A percentile compares a stretch with the other conserved stretches of the same genome.
These are phyloP conservation scores for Oscheius sp. DNA, from an alignment of 2,888 invertebrate genomes.

Conservation along the genomic window DNA sequence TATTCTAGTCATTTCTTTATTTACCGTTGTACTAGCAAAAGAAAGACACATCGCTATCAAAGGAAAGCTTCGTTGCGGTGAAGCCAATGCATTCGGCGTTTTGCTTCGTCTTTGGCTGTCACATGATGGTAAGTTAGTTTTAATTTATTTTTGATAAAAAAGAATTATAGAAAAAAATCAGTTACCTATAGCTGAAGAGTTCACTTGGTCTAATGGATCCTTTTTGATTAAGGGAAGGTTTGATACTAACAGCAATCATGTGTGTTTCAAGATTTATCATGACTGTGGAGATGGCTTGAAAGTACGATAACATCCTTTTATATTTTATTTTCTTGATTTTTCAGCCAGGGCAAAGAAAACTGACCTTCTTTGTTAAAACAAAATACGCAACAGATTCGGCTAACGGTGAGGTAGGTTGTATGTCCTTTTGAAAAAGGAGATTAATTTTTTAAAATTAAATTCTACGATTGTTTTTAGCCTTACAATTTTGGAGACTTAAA, in stretches of 20 bases:
- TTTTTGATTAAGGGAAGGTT: conserved; percentile 4
- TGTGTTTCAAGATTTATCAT: conserved; percentile 35
- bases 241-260: conserved; percentile 1
- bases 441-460: neutral
- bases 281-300: conserved; percentile 56
- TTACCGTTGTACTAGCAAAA: neutral
- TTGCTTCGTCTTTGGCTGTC: conserved; percentile 13
- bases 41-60: too few relatives aligned
- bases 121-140: conserved; percentile 14
- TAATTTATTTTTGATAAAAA: neutral
- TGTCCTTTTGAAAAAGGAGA: too few relatives aligned
- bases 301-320: conserved; percentile 5
- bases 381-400: conserved; percentile 34
- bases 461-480: neutral
- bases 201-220: neutral
- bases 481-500: conserved; percentile 45
- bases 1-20: neutral
- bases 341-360: conserved; percentile 45
- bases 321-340: neutral
- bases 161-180: neutral
- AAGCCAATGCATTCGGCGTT: conserved; percentile 16
- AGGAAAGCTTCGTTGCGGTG: conserved; percentile 16
- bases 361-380: conserved; percentile 47
- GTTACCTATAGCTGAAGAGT: conserved; percentile 13
- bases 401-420: neutral